Percentiles rank a stretch among this genome's conserved stretches.
Evolutionary conservation across 2,888 invertebrate species (phyloP).

Genomic region (Cheilosia vulpina): DNA sequence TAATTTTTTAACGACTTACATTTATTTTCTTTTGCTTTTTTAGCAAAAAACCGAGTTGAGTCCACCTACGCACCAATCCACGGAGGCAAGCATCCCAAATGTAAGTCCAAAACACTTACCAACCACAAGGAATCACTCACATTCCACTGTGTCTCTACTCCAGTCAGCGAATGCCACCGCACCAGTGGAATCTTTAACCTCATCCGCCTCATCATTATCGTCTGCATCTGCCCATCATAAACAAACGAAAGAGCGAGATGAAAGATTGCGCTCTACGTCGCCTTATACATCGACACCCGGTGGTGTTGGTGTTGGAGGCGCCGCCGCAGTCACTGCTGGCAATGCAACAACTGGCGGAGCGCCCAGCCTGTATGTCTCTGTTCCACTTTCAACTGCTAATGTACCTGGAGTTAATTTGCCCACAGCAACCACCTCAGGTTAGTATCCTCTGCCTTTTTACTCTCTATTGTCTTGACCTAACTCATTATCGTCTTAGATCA

Average conservation of each 20-base stretch:
- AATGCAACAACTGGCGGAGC: conserved; percentile 78
- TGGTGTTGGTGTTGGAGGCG: conserved; percentile 49
- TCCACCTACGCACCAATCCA: conserved; percentile 81
- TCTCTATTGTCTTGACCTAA: background rate
- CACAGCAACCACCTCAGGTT: conserved; percentile 76
- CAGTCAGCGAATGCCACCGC: conserved; percentile 56
- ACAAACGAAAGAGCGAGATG: conserved; percentile 70
- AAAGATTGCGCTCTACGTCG: conserved; percentile 54
- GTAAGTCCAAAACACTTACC: conserved; percentile 76
- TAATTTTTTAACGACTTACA: background rate
- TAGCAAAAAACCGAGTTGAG: conserved; percentile 83
- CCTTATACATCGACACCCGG: conserved; percentile 64
- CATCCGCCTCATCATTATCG: conserved; percentile 59
- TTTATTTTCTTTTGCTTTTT: conserved; percentile 73
- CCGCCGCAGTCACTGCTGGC: conserved; percentile 52
- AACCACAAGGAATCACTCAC: conserved; percentile 51
- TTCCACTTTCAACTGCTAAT: conserved; percentile 85
- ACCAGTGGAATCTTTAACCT: conserved; percentile 77
- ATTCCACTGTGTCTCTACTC: conserved; percentile 56
- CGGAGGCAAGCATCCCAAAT: conserved; percentile 79
- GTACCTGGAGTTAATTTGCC: conserved; percentile 84
- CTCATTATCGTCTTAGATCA: conserved; percentile 68
- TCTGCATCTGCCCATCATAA: conserved; percentile 60
- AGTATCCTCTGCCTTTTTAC: background rate
- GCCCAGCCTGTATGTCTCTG: conserved; percentile 87